These are phyloP conservation scores for Aphodius sticticus DNA, from an alignment of 2,888 invertebrate genomes.

Conservation along the genomic window DNA sequence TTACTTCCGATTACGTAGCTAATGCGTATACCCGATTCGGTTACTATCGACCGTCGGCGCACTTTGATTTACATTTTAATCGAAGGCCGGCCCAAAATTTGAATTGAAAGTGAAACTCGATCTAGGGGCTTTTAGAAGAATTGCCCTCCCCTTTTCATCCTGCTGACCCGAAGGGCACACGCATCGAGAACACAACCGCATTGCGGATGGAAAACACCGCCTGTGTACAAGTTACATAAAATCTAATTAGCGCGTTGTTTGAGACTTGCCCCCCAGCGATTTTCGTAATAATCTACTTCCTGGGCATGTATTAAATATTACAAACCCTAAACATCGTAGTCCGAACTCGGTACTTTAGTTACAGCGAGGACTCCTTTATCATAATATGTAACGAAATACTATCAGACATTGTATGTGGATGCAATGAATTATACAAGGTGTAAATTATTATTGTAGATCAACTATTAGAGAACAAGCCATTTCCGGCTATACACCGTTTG, in stretches of 20 bases:
- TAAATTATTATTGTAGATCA: too few species aligned
- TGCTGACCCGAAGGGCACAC: neutral
- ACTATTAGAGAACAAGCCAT: too few species aligned
- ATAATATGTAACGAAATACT: too few species aligned
- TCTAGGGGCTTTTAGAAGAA: neutral
- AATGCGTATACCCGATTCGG: neutral
- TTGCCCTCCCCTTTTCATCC: neutral
- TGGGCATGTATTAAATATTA: neutral
- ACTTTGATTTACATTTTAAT: conserved; percentile 4
- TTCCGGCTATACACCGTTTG: too few species aligned
- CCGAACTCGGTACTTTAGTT: neutral
- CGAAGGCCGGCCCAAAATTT: neutral
- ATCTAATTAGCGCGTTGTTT: neutral
- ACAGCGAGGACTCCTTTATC: too few species aligned
- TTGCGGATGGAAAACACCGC: neutral
- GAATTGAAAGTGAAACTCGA: conserved; percentile 4
- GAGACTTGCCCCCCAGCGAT: neutral
- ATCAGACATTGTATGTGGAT: too few species aligned
- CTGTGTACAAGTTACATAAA: neutral
- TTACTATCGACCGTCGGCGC: neutral
- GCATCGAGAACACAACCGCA: neutral
- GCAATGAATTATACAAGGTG: too few species aligned
- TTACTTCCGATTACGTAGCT: neutral
- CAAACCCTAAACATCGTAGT: neutral
- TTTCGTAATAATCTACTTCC: neutral